phyloP scores from a whole-genome alignment of 2,888 invertebrate species.

The Plusia festucae region DNA sequence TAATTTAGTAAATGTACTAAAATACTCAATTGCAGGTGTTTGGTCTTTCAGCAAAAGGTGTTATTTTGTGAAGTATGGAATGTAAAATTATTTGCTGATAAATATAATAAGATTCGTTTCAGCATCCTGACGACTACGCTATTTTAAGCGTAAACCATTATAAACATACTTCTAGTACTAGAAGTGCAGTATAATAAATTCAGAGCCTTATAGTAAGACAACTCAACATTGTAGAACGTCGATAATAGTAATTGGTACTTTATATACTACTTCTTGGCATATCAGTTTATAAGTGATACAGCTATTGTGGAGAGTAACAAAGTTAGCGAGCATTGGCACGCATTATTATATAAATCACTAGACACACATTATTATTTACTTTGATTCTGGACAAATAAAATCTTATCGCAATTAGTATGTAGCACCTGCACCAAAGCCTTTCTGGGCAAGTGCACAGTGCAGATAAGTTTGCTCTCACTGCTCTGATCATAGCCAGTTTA shows the following conservation, averaged over 20 bases:
- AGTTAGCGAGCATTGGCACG: slow-evolving; percentile 46
- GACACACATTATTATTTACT: slow-evolving; percentile 41
- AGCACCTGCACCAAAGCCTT: slow-evolving; percentile 14
- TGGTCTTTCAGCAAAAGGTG: slow-evolving; percentile 60
- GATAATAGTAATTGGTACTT: slow-evolving; percentile 50
- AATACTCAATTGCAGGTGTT: slow-evolving; percentile 52
- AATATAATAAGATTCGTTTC: slow-evolving; percentile 34
- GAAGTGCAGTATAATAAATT: slow-evolving; percentile 42
- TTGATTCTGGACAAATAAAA: slow-evolving; percentile 27
- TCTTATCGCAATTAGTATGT: slow-evolving; percentile 13
- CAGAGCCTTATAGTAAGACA: slow-evolving; percentile 42
- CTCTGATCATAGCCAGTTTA: slow-evolving; percentile 49
- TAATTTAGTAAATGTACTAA: slow-evolving; percentile 53
- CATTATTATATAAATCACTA: slow-evolving; percentile 42
- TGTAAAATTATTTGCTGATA: slow-evolving; percentile 60
- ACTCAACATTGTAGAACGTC: slow-evolving; percentile 43
- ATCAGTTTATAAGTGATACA: slow-evolving; percentile 49
- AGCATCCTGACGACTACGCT: slow-evolving; percentile 41
- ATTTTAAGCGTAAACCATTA: slow-evolving; percentile 34
- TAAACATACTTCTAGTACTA: slow-evolving; percentile 36
- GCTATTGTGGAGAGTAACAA: slow-evolving; percentile 64
- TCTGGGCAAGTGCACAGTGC: slow-evolving; percentile 2
- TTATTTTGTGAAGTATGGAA: slow-evolving; percentile 58
- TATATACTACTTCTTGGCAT: slow-evolving; percentile 41
- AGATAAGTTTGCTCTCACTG: slow-evolving; percentile 47